Percentiles rank a stretch among this genome's conserved stretches.
Evolutionary conservation across 1,140 invertebrate genomes (phyloP).

Genomic region (Notospermus geniculatus): DNA sequence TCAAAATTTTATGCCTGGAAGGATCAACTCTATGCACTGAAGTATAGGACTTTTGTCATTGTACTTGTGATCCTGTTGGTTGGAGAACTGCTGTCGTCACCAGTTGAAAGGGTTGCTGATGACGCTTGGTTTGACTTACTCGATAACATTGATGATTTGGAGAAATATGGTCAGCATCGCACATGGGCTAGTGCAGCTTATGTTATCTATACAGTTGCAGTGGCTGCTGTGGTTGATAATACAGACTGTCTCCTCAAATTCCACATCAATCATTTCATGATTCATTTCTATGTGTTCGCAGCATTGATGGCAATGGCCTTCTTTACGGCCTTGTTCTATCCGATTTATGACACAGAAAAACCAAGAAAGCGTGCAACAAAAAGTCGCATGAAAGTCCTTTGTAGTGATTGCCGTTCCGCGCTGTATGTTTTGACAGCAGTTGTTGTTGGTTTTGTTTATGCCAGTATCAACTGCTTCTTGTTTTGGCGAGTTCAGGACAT

Average conservation of each 20-base stretch:
- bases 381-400: conserved; percentile 29
- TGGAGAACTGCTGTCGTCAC: conserved; percentile 43
- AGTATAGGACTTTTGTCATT: conserved; percentile 32
- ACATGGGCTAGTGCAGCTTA: conserved; percentile 42
- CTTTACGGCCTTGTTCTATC: conserved; percentile 40
- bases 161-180: conserved; percentile 50
- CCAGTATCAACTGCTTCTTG: conserved; percentile 43
- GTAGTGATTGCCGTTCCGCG: conserved; percentile 37
- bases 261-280: conserved; percentile 40
- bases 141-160: conserved; percentile 48
- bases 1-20: no score
- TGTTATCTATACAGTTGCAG: conserved; percentile 37
- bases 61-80: conserved; percentile 36
- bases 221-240: conserved; percentile 38
- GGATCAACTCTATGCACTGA: no score
- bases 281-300: conserved; percentile 49
- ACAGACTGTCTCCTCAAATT: conserved; percentile 38
- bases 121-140: conserved; percentile 53
- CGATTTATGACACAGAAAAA: conserved; percentile 36
- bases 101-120: conserved; percentile 49
- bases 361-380: conserved; percentile 34
- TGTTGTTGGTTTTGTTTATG: conserved; percentile 39
- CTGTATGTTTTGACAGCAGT: conserved; percentile 41
- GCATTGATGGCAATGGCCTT: conserved; percentile 37
- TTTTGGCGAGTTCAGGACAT: conserved; percentile 50